Percentiles rank a stretch among this genome's conserved stretches.
phyloP scores from a whole-genome alignment of 2,888 invertebrate species.

The Metellina segmentata region DNA sequence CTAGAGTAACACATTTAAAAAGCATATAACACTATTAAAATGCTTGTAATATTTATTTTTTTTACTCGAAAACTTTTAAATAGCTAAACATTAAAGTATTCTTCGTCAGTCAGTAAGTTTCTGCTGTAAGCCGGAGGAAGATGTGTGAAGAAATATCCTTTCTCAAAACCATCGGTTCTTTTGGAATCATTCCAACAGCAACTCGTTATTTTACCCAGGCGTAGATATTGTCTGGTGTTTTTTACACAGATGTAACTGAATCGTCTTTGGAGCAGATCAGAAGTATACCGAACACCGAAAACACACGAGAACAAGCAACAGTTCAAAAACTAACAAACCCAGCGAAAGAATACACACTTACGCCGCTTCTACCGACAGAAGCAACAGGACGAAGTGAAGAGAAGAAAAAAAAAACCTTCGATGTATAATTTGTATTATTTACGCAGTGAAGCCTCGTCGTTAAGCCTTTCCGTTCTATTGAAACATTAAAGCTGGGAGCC shows the following conservation, averaged over 20 bases:
- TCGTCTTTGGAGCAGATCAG: not conserved
- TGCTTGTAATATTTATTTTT: too few relatives aligned
- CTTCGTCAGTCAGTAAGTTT: too few relatives aligned
- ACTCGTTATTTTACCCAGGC: not conserved
- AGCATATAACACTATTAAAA: too few relatives aligned
- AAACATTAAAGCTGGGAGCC: conserved; percentile 25
- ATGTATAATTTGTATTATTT: conserved; percentile 60
- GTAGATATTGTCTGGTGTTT: not conserved
- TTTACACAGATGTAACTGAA: not conserved
- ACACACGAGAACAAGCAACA: not conserved
- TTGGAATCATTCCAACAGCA: not conserved
- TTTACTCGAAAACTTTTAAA: too few relatives aligned
- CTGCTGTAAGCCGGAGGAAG: too few relatives aligned
- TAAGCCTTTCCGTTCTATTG: conserved; percentile 38
- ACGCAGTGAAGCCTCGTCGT: conserved; percentile 37
- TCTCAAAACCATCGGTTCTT: not conserved
- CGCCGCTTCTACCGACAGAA: not conserved
- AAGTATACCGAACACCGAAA: not conserved
- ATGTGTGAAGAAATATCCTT: not conserved
- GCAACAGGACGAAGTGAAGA: not conserved
- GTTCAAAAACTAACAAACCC: not conserved
- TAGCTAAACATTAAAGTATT: too few relatives aligned
- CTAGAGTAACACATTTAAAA: too few relatives aligned
- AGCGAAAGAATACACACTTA: not conserved
- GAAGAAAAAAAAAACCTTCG: not conserved